Percentiles rank a stretch among this genome's conserved stretches.
Conservation (phyloP, 2,888 invertebrate species). For the Noctua pronuba region DNA sequence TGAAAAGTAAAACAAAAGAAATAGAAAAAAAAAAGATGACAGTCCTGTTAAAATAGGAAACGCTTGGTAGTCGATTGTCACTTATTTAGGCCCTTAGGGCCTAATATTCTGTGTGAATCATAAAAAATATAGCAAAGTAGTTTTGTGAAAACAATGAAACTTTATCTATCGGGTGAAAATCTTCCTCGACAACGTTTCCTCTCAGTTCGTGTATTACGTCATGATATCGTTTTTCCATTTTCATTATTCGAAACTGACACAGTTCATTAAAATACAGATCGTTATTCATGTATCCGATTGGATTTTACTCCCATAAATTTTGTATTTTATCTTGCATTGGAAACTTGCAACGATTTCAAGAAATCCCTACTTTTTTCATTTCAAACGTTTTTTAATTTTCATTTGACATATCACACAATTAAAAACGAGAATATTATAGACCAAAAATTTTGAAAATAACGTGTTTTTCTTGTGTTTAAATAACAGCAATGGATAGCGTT, state of each 20-base stretch:
- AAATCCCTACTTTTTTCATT: neutral
- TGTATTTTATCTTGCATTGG: neutral
- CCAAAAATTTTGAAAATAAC: neutral
- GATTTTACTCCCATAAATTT: conserved; percentile 9
- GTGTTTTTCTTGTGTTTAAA: too few species aligned
- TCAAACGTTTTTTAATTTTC: neutral
- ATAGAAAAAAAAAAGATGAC: too few species aligned
- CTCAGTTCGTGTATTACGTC: neutral
- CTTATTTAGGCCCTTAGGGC: too few species aligned
- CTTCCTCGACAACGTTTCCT: neutral
- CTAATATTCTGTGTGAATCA: too few species aligned
- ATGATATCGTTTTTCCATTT: conserved; percentile 5
- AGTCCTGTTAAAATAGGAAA: too few species aligned
- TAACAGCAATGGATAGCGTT: neutral
- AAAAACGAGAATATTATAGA: neutral
- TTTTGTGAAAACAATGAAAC: neutral
- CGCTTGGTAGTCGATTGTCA: too few species aligned
- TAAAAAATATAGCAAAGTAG: neutral
- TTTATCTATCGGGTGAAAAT: neutral
- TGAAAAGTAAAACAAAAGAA: too few species aligned
- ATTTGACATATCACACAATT: neutral
- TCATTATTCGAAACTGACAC: neutral
- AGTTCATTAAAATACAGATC: conserved; percentile 11
- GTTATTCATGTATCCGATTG: conserved; percentile 14
- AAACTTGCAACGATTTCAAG: neutral